These are phyloP conservation scores for Ispidina picta DNA, from an alignment of 2,797 vertebrate genomes.

Conservation along the genomic window DNA sequence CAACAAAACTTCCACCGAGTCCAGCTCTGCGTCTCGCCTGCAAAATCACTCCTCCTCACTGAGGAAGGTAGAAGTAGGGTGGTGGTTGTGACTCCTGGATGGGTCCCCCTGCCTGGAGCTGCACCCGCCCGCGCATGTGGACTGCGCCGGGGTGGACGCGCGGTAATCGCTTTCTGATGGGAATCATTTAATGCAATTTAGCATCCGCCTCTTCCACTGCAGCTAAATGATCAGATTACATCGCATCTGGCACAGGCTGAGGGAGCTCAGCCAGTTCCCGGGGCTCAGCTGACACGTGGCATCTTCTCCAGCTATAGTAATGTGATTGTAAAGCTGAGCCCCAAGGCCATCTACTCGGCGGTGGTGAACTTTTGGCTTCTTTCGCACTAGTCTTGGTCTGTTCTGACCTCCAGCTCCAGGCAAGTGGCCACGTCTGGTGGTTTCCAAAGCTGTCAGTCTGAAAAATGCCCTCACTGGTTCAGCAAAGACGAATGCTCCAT, in stretches of 20 bases:
- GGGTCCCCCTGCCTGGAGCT: neutral
- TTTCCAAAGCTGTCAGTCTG: neutral
- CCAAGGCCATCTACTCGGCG: rapidly evolving
- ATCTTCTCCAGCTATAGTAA: conserved; percentile 4
- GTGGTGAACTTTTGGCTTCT: conserved; percentile 1
- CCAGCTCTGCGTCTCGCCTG: rapidly evolving
- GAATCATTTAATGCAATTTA: conserved; percentile 20
- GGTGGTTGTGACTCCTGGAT: neutral
- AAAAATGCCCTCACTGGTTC: neutral
- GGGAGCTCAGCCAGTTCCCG: neutral
- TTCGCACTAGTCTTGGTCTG: neutral
- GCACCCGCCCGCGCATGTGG: rapidly evolving
- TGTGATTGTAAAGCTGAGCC: neutral
- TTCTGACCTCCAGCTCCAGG: neutral
- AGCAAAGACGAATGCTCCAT: neutral
- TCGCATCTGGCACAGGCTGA: conserved; percentile 17
- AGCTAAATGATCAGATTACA: conserved; percentile 1
- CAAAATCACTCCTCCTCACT: neutral
- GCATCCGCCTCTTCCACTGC: neutral
- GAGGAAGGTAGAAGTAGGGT: neutral
- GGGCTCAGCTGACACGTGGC: conserved; percentile 35
- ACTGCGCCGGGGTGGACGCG: rapidly evolving
- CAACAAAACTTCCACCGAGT: neutral
- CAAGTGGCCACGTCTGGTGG: neutral
- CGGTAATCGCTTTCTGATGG: neutral